A percentile compares a stretch with the other conserved stretches of the same genome.
Conservation (phyloP, 2,888 invertebrate species). For the Parasteatoda lunata region DNA sequence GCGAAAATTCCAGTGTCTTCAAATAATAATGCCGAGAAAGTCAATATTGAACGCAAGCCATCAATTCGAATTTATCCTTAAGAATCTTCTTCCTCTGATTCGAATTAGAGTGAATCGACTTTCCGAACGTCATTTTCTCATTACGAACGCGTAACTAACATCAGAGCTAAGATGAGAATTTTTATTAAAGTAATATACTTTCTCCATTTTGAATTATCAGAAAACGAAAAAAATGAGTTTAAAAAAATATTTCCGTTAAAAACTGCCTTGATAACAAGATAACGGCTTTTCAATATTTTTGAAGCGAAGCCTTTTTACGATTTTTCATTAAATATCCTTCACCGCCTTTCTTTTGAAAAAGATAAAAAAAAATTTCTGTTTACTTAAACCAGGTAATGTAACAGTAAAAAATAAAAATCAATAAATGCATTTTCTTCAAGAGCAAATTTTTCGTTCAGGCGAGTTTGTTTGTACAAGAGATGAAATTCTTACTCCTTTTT, state of each 20-base stretch:
- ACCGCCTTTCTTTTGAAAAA: background rate
- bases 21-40: background rate
- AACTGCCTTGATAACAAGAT: background rate
- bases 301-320: background rate
- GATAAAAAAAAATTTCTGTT: background rate
- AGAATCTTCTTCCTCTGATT: background rate
- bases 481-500: conserved; percentile 12
- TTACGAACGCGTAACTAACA: background rate
- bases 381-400: background rate
- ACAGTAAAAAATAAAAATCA: background rate
- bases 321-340: conserved; percentile 5
- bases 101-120: background rate
- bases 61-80: background rate
- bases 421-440: conserved; percentile 6
- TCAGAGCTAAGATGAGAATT: background rate
- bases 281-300: conserved; percentile 3
- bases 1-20: no score
- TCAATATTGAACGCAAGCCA: background rate
- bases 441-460: conserved; percentile 25
- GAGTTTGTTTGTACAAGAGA: conserved; percentile 44
- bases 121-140: background rate
- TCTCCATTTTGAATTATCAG: conserved; percentile 5
- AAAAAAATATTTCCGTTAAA: background rate
- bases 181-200: conserved; percentile 5
- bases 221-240: background rate